Percentiles rank a stretch among this genome's conserved stretches.
Conservation (phyloP, 2,888 invertebrate genomes). For the Galeopsomyia nigrocyanea region DNA sequence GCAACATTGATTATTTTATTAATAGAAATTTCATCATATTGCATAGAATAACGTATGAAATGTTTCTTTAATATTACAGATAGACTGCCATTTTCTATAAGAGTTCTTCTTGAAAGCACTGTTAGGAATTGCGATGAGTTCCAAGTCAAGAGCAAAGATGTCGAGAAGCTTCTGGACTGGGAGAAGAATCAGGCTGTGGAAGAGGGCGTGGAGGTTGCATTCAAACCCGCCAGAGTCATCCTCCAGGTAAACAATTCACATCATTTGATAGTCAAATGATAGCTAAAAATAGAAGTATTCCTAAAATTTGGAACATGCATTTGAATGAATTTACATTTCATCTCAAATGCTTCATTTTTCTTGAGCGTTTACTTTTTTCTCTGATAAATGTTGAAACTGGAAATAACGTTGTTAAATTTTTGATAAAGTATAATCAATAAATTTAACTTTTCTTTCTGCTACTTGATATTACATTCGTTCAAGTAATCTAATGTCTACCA, state of each 20-base stretch:
- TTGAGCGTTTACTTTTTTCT: no score
- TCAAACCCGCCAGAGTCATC: conserved; percentile 96
- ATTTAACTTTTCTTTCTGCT: neutral
- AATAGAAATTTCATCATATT: conserved; percentile 16
- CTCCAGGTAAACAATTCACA: conserved; percentile 78
- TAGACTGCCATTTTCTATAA: conserved; percentile 90
- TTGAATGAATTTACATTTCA: no score
- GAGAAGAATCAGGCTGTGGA: conserved; percentile 78
- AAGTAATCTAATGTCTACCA: neutral
- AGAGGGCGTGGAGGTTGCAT: conserved; percentile 90
- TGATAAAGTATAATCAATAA: conserved; percentile 19
- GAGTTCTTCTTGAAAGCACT: conserved; percentile 94
- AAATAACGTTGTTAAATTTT: neutral
- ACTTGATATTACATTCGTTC: conserved; percentile 16
- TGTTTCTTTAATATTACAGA: conserved; percentile 68
- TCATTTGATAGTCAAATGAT: conserved; percentile 9
- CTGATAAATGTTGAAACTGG: neutral
- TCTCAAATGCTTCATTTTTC: no score
- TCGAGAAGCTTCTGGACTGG: conserved; percentile 91
- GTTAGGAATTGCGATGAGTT: conserved; percentile 97
- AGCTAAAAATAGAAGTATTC: neutral
- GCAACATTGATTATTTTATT: conserved; percentile 19
- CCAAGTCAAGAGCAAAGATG: conserved; percentile 88
- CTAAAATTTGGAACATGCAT: neutral
- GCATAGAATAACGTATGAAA: no score